phyloP scores from a whole-genome alignment of 2,797 vertebrate species.

The Gymnoscopelus microlampas region DNA sequence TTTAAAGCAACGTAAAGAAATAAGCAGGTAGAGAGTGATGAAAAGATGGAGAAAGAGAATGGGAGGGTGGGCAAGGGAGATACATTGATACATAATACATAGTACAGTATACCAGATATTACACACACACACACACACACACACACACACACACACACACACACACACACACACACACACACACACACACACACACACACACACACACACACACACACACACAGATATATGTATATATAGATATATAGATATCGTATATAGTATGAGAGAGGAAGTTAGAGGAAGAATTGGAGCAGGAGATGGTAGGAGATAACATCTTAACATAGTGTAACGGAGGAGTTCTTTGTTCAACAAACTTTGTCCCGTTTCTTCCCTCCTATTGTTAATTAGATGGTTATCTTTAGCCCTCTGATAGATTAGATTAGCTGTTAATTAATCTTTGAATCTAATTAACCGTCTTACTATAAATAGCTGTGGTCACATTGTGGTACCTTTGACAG shows the following conservation, averaged over 20 bases:
- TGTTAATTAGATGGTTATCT: constrained; percentile 82
- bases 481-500: constrained; percentile 62
- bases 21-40: background rate
- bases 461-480: constrained; percentile 69
- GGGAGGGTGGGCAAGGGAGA: background rate
- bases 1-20: background rate
- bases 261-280: background rate
- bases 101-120: no score
- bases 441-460: constrained; percentile 77
- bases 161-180: no score
- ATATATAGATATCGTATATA: no score
- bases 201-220: no score
- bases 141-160: no score
- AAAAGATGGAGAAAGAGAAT: background rate
- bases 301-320: constrained; percentile 37
- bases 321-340: constrained; percentile 36
- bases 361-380: constrained; percentile 49
- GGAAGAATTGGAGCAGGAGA: constrained; percentile 15
- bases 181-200: no score
- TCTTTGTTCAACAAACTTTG: constrained; percentile 76
- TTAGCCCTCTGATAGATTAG: constrained; percentile 75
- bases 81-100: no score
- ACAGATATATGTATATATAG: no score
- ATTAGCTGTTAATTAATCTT: constrained; percentile 78
- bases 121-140: background rate